A percentile compares a stretch with the other conserved stretches of the same genome.
These are phyloP conservation scores for Rotaria magnacalcarata DNA, from an alignment of 2,888 invertebrate genomes.

Conservation along the genomic window DNA sequence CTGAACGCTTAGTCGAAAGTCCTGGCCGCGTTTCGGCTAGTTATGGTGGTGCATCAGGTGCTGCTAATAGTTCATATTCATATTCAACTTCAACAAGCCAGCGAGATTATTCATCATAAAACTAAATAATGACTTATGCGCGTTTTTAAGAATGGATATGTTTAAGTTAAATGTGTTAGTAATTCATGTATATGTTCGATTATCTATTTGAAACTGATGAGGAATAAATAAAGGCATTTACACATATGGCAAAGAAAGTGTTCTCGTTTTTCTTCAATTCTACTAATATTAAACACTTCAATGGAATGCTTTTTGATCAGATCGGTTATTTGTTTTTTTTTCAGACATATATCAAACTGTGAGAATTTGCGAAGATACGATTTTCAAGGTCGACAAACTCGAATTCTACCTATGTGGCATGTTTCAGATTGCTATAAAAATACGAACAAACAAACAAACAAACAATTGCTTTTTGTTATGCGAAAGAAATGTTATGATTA, in stretches of 20 bases:
- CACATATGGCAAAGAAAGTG: neutral
- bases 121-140: neutral
- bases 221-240: neutral
- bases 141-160: neutral
- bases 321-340: too few relatives aligned
- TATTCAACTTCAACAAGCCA: neutral
- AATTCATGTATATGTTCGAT: conserved; percentile 9
- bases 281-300: too few relatives aligned
- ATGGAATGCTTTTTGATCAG: too few relatives aligned
- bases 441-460: too few relatives aligned
- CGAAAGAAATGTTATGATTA: too few relatives aligned
- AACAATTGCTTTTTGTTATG: too few relatives aligned
- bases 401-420: too few relatives aligned
- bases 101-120: neutral
- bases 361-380: too few relatives aligned
- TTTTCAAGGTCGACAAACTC: too few relatives aligned
- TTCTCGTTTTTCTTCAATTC: neutral
- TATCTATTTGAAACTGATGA: neutral
- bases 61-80: too few relatives aligned
- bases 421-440: too few relatives aligned
- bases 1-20: neutral
- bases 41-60: neutral
- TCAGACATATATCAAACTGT: too few relatives aligned
- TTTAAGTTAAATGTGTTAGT: neutral
- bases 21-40: neutral